phyloP scores from a whole-genome alignment of 2,797 vertebrate genomes.

The Silurus lanzhouensis region DNA sequence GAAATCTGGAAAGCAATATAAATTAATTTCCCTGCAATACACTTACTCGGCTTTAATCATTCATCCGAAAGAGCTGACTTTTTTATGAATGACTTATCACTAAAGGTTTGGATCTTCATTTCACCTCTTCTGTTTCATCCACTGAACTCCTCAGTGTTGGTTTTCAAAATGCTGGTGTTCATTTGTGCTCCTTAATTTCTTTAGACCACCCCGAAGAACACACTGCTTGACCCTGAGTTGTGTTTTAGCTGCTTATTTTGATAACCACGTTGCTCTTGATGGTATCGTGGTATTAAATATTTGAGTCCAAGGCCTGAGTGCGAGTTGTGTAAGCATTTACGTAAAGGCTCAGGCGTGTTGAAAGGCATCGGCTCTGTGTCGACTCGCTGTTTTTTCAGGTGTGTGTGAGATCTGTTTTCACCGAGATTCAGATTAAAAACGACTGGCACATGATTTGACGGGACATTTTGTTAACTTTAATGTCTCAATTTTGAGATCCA shows the following conservation, averaged over 20 bases:
- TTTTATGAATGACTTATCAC: not conserved
- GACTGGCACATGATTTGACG: not conserved
- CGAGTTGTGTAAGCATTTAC: conserved; percentile 34
- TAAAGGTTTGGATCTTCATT: not conserved
- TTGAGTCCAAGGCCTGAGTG: conserved; percentile 26
- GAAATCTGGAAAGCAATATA: not conserved
- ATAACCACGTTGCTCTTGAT: not conserved
- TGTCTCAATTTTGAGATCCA: not conserved
- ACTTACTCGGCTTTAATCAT: not conserved
- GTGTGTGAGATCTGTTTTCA: conserved; percentile 33
- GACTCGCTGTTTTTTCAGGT: conserved; percentile 33
- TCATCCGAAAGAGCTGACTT: not conserved
- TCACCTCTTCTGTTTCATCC: not conserved
- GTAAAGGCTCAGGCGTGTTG: conserved; percentile 32
- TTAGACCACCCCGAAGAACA: not conserved
- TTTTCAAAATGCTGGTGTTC: not conserved
- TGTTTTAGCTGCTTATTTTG: conserved; percentile 16
- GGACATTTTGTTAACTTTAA: not conserved
- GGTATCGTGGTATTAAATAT: conserved; percentile 14
- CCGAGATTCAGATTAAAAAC: not conserved
- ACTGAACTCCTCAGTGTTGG: not conserved
- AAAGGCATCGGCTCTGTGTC: conserved; percentile 23
- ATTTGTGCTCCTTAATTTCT: conserved; percentile 4
- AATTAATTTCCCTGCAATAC: not conserved
- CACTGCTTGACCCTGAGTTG: not conserved